Percentiles rank a stretch among this genome's conserved stretches.
Conservation (phyloP, 1,140 invertebrate species). For the fruit fly (Drosophila melanogaster) region DNA sequence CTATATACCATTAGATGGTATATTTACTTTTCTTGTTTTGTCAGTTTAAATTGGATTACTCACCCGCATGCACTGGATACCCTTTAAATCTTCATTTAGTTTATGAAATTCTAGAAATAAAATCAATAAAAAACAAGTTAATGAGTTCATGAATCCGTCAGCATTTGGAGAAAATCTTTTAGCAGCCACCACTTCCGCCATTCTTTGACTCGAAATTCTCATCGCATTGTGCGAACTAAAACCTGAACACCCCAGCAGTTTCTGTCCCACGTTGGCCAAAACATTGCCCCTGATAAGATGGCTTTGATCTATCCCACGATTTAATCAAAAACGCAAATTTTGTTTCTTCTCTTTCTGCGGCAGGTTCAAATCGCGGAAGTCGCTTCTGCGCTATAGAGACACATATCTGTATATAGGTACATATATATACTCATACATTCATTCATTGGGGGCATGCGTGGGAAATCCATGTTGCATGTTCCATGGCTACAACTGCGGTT, state of each 20-base stretch:
- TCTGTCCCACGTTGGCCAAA: conserved; percentile 49
- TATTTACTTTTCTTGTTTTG: conserved; percentile 4
- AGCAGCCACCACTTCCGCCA: conserved; percentile 29
- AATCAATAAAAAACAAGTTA: neutral
- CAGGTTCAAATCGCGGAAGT: conserved; percentile 59
- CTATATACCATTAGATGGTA: neutral
- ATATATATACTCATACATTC: conserved; percentile 10
- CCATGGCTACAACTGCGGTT: conserved; percentile 60
- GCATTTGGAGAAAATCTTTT: conserved; percentile 2
- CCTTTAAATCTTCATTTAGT: neutral
- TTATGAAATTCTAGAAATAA: too few species aligned
- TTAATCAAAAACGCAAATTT: conserved; percentile 83
- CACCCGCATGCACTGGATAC: neutral
- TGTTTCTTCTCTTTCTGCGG: conserved; percentile 17
- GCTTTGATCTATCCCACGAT: conserved; percentile 77
- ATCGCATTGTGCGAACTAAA: neutral
- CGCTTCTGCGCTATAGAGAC: conserved; percentile 33
- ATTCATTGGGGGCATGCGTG: conserved; percentile 67
- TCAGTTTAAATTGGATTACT: conserved; percentile 14
- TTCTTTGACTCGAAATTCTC: conserved; percentile 22
- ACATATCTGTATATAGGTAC: neutral
- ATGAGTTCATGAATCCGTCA: neutral
- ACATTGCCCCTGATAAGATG: conserved; percentile 46
- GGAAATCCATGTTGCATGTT: conserved; percentile 74
- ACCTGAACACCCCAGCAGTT: conserved; percentile 9